A percentile compares a stretch with the other conserved stretches of the same genome.
phyloP scores from a whole-genome alignment of 2,888 invertebrate genomes.

The Vannuccia rotundouncinata region DNA sequence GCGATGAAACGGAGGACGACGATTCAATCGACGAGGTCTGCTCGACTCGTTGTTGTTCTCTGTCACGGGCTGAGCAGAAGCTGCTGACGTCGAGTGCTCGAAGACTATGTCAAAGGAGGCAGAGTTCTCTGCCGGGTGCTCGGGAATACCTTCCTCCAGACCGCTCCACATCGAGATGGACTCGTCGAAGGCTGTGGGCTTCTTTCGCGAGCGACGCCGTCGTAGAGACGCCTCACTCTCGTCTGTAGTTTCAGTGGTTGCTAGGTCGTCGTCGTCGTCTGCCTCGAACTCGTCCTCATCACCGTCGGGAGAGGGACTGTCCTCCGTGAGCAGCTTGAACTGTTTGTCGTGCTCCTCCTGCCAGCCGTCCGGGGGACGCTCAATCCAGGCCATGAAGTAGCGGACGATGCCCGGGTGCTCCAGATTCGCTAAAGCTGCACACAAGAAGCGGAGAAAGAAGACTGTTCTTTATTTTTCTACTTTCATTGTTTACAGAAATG shows the following conservation, averaged over 20 bases:
- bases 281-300: not conserved
- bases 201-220: not conserved
- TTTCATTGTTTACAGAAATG: no score
- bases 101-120: constrained; percentile 43
- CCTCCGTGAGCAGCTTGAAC: not conserved
- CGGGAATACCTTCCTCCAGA: no score
- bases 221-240: not conserved
- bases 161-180: not conserved
- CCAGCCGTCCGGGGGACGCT: constrained; percentile 70
- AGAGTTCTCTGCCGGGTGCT: no score
- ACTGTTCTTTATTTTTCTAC: no score
- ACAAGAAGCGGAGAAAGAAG: not conserved
- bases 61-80: not conserved
- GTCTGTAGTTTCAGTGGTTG: not conserved
- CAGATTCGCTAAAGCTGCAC: constrained; percentile 70
- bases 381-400: constrained; percentile 91
- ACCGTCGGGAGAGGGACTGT: not conserved
- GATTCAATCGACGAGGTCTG: not conserved
- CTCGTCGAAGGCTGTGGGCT: no score
- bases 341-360: constrained; percentile 16
- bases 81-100: not conserved
- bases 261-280: not conserved
- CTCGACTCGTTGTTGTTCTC: not conserved
- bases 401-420: constrained; percentile 91
- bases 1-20: not conserved